These are phyloP conservation scores for Sminthurides bifidus DNA, from an alignment of 1,140 invertebrate genomes.

Conservation along the genomic window DNA sequence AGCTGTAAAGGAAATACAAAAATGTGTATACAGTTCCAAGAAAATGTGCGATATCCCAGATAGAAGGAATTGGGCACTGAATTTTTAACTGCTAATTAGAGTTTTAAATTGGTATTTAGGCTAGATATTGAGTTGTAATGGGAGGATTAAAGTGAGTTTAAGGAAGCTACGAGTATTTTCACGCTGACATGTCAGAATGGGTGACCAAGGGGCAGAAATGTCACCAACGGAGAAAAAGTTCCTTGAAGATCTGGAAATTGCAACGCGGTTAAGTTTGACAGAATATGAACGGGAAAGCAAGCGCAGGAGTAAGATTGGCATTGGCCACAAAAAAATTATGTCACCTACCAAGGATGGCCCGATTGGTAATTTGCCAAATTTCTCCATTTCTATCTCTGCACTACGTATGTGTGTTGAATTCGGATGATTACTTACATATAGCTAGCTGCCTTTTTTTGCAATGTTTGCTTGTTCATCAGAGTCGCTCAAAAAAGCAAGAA, in stretches of 20 bases:
- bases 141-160: too few relatives aligned
- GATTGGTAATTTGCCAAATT: not conserved
- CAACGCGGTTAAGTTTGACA: conserved; percentile 71
- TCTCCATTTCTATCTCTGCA: not conserved
- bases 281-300: conserved; percentile 38
- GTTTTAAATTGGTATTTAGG: not conserved
- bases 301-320: not conserved
- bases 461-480: too few relatives aligned
- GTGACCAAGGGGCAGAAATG: not conserved
- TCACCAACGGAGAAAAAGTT: conserved; percentile 54
- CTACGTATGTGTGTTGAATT: not conserved
- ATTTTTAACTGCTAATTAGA: not conserved
- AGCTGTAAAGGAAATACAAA: too few relatives aligned
- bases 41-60: too few relatives aligned
- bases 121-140: too few relatives aligned
- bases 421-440: too few relatives aligned
- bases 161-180: too few relatives aligned
- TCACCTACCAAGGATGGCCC: conserved; percentile 48
- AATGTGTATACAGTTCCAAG: too few relatives aligned
- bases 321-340: conserved; percentile 59
- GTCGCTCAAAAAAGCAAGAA: too few relatives aligned
- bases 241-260: conserved; percentile 69
- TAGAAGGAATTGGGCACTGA: too few relatives aligned
- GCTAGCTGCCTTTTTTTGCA: too few relatives aligned
- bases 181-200: conserved; percentile 1